These are phyloP conservation scores for Monomorium pharaonis DNA, from an alignment of 1,140 invertebrate genomes.

Conservation along the genomic window DNA sequence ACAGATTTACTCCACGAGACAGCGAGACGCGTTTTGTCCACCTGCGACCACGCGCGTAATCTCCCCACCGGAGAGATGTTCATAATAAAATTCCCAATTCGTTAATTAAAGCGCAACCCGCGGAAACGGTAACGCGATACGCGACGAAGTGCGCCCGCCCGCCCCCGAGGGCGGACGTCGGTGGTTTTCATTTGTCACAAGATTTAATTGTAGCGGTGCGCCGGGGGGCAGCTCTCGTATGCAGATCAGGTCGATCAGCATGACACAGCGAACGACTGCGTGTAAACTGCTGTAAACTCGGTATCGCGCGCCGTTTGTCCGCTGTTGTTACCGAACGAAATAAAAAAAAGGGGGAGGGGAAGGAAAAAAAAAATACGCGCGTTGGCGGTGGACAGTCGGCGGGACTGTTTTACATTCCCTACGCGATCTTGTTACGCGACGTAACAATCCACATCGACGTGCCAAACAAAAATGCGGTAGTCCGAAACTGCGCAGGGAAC, in stretches of 20 bases:
- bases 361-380: not conserved
- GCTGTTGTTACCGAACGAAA: not conserved
- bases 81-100: slow-evolving; percentile 68
- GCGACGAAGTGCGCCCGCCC: slow-evolving; percentile 35
- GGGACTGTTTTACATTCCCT: slow-evolving; percentile 45
- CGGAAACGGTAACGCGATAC: slow-evolving; percentile 63
- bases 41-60: slow-evolving; percentile 51
- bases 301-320: slow-evolving; percentile 48
- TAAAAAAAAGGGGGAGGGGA: not conserved
- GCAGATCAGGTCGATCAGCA: slow-evolving; percentile 53
- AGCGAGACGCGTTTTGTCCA: slow-evolving; percentile 60
- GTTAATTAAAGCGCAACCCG: slow-evolving; percentile 69
- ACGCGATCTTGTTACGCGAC: slow-evolving; percentile 32
- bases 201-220: slow-evolving; percentile 69
- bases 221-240: slow-evolving; percentile 44
- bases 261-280: slow-evolving; percentile 34
- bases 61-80: slow-evolving; percentile 24
- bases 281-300: slow-evolving; percentile 57
- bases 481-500: not conserved
- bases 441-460: slow-evolving; percentile 47
- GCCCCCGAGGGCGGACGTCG: slow-evolving; percentile 46
- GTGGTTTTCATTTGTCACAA: slow-evolving; percentile 60
- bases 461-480: slow-evolving; percentile 5
- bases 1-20: slow-evolving; percentile 27
- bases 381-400: slow-evolving; percentile 4